phyloP scores from a whole-genome alignment of 2,888 invertebrate species.

The Dolomedes plantarius region DNA sequence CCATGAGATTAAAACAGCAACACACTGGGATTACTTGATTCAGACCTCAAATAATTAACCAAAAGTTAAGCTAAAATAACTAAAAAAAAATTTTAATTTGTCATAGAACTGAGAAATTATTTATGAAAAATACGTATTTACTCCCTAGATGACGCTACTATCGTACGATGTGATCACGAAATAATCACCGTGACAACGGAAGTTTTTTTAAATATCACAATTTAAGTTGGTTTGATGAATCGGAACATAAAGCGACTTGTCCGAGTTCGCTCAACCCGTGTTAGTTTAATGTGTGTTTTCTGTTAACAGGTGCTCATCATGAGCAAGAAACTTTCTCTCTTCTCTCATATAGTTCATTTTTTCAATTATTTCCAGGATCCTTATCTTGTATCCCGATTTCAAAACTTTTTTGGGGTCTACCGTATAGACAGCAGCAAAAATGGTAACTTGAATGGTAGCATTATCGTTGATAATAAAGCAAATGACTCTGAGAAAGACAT shows the following conservation, averaged over 20 bases:
- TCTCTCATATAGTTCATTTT: constrained; percentile 34
- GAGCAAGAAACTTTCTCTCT: constrained; percentile 44
- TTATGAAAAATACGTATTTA: no score
- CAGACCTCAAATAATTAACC: no score
- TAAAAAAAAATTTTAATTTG: no score
- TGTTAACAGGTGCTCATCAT: constrained; percentile 20
- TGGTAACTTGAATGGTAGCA: constrained; percentile 53
- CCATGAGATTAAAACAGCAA: no score
- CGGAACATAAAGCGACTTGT: no score
- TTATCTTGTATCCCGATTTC: constrained; percentile 85
- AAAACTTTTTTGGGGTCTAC: constrained; percentile 86
- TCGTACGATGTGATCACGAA: not conserved
- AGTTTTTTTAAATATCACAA: not conserved
- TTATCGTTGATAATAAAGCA: constrained; percentile 28
- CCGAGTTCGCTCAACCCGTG: constrained; percentile 37
- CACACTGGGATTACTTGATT: no score
- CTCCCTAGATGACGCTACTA: not conserved
- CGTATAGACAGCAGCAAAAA: constrained; percentile 45
- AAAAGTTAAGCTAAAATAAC: no score
- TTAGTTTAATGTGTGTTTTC: not conserved
- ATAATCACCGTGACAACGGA: not conserved
- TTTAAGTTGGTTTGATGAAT: no score
- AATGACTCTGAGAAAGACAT: constrained; percentile 1
- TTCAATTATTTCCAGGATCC: constrained; percentile 83
- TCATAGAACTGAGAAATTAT: no score